A percentile compares a stretch with the other conserved stretches of the same genome.
Conservation (phyloP, 2,113 vertebrate species). For the Cryptotis parvus region DNA sequence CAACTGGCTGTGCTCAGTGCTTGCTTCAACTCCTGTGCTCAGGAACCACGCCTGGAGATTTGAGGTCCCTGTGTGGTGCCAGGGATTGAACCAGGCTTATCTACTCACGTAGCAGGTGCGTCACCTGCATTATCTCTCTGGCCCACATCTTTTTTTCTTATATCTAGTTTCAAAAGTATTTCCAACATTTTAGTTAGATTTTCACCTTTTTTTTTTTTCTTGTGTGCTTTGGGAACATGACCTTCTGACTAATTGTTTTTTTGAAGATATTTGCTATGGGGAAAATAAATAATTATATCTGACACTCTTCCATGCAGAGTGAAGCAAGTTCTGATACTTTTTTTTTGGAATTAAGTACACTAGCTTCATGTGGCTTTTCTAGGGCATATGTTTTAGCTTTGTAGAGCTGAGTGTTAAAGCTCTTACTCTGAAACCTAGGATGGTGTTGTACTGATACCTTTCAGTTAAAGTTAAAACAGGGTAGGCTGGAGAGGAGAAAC, state of each 20-base stretch:
- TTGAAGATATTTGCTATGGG: neutral
- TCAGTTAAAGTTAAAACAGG: conserved; percentile 15
- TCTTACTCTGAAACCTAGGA: neutral
- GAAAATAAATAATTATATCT: conserved; percentile 8
- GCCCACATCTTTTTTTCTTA: conserved; percentile 6
- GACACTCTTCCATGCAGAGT: neutral
- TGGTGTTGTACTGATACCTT: neutral
- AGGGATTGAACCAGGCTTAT: no score
- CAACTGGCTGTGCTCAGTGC: no score
- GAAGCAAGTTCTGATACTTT: neutral
- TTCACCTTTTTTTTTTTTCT: no score
- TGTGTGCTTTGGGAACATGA: no score
- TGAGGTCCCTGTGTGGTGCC: no score
- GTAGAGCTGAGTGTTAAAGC: conserved; percentile 5
- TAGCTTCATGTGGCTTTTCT: neutral
- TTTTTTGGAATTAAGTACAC: conserved; percentile 1
- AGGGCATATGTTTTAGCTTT: neutral
- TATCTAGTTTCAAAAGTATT: conserved; percentile 25
- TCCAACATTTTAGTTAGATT: conserved; percentile 30
- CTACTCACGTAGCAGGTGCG: no score
- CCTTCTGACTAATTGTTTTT: conserved; percentile 41
- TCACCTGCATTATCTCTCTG: no score
- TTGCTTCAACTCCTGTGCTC: conserved; percentile 22
- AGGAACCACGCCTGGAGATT: neutral
- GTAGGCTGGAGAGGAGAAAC: conserved; percentile 10